Conservation (phyloP, 2,113 vertebrate species). For the Melospiza georgiana region DNA sequence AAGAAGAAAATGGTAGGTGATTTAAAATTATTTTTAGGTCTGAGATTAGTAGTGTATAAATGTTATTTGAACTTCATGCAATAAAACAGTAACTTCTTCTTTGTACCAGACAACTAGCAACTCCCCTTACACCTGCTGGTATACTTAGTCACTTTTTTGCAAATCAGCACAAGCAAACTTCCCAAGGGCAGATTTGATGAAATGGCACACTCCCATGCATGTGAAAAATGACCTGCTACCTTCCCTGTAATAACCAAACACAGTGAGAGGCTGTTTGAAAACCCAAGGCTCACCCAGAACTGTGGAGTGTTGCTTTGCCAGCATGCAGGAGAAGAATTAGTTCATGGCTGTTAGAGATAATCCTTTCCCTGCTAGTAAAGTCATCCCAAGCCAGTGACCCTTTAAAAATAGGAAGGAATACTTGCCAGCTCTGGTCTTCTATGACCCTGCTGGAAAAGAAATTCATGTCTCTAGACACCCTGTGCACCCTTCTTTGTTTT, state of each 20-base stretch:
- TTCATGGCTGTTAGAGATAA: background rate
- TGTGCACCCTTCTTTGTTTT: background rate
- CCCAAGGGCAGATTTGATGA: background rate
- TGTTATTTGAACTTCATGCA: background rate
- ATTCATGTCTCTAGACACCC: background rate
- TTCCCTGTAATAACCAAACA: background rate
- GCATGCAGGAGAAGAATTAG: background rate
- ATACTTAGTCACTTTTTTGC: background rate
- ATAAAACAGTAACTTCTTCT: constrained; percentile 9
- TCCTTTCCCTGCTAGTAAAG: background rate
- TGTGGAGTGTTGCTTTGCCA: background rate
- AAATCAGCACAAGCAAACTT: background rate
- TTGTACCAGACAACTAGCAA: background rate
- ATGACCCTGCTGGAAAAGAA: background rate
- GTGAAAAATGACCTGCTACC: background rate
- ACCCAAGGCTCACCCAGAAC: background rate
- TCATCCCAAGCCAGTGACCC: background rate
- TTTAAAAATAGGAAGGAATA: background rate
- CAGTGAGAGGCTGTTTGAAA: background rate
- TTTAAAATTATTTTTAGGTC: constrained; percentile 27
- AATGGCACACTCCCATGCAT: background rate
- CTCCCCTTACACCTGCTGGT: background rate
- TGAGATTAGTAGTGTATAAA: background rate
- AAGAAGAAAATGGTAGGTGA: background rate
- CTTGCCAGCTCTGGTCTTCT: background rate